Evolutionary conservation across 2,113 vertebrate species (phyloP).

Genomic region (Cyphomyrus plagiostoma): DNA sequence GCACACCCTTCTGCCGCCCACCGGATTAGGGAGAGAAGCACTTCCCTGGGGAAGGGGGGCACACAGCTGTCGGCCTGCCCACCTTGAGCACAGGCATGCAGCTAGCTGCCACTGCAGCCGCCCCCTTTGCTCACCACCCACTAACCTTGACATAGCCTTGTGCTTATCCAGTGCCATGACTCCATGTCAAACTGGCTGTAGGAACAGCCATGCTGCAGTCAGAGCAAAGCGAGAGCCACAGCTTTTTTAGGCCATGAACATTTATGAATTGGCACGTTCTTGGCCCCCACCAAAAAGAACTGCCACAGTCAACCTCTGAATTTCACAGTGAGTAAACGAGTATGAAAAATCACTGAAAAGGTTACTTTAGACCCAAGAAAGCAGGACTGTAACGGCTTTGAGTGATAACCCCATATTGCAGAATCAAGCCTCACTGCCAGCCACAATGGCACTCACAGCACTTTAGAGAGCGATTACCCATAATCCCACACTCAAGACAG

Average conservation of each 20-base stretch:
- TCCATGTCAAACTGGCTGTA: not conserved
- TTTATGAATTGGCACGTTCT: conserved; percentile 31
- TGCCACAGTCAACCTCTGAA: not conserved
- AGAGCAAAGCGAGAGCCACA: not conserved
- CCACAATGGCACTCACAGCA: not conserved
- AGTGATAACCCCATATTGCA: not conserved
- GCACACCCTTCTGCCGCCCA: conserved; percentile 30
- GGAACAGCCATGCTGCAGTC: not conserved
- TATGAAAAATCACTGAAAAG: not conserved
- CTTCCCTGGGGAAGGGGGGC: conserved; percentile 33
- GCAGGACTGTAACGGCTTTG: not conserved
- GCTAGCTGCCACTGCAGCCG: not conserved
- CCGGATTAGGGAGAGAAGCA: conserved; percentile 45
- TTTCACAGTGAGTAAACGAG: not conserved
- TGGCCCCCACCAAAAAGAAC: not conserved
- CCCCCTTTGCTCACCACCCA: not conserved
- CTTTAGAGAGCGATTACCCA: not conserved
- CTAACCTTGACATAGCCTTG: not conserved
- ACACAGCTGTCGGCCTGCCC: conserved; percentile 24
- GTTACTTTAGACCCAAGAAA: not conserved
- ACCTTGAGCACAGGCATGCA: not conserved
- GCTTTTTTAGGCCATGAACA: not conserved
- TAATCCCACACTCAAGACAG: not conserved
- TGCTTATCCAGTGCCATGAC: not conserved
- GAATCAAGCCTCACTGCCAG: not conserved